Conservation (phyloP, 2,888 invertebrate genomes). For the Apamea sordens region DNA sequence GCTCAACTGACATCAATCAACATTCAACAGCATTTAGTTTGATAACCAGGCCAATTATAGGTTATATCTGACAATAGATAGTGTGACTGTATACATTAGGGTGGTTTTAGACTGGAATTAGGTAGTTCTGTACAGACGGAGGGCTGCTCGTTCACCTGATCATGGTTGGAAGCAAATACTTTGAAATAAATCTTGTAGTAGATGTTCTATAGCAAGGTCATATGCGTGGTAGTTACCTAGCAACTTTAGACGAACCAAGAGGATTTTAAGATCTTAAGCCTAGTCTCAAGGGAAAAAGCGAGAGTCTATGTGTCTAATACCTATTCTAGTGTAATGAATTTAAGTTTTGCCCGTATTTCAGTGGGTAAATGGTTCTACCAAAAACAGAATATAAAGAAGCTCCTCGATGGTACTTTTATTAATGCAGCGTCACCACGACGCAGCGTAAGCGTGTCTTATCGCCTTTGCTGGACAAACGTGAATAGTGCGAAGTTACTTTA, state of each 20-base stretch:
- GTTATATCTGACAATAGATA: background rate
- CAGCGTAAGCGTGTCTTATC: background rate
- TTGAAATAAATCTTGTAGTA: background rate
- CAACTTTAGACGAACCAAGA: background rate
- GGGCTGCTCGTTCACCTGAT: background rate
- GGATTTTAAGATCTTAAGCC: background rate
- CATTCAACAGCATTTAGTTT: constrained; percentile 3
- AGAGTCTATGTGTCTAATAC: background rate
- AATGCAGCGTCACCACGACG: background rate
- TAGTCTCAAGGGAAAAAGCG: too few relatives aligned
- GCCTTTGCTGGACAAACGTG: background rate
- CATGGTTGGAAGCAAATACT: constrained; percentile 17
- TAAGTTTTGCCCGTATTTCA: background rate
- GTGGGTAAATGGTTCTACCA: background rate
- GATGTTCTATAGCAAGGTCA: background rate
- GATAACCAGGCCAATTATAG: constrained; percentile 17
- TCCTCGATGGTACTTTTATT: background rate
- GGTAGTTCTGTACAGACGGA: too few relatives aligned
- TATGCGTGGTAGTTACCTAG: background rate
- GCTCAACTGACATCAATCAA: constrained; percentile 11
- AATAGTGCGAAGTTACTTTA: background rate
- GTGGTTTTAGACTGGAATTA: background rate
- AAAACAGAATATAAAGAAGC: background rate
- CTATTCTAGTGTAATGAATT: background rate
- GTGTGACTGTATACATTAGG: background rate